Evolutionary conservation across 2,888 invertebrate genomes (phyloP).

Genomic region (Bembecia ichneumoniformis): DNA sequence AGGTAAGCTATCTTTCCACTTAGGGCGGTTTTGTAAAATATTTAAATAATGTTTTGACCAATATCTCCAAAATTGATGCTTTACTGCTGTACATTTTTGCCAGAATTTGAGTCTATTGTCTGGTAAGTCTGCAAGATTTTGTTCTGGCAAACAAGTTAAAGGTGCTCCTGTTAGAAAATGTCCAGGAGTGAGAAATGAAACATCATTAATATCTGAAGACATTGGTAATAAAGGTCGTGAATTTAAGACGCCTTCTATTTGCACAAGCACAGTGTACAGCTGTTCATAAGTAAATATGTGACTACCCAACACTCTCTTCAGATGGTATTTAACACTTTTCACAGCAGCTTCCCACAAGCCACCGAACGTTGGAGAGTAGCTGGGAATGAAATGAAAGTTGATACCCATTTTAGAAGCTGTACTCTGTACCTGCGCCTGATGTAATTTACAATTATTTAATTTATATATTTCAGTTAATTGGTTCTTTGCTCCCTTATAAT

Average conservation of each 20-base stretch:
- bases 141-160: no score
- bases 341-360: constrained; percentile 25
- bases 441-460: constrained; percentile 2
- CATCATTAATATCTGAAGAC: no score
- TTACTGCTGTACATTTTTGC: constrained; percentile 6
- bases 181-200: no score
- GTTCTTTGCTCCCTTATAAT: constrained; percentile 7
- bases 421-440: constrained; percentile 3
- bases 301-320: no score
- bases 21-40: constrained; percentile 3
- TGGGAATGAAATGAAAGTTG: constrained; percentile 19
- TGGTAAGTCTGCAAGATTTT: no score
- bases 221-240: no score
- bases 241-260: no score
- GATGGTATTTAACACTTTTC: no score
- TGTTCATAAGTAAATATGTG: no score
- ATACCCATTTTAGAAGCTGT: constrained; percentile 5
- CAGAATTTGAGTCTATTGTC: constrained; percentile 4
- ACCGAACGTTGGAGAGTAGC: constrained; percentile 19
- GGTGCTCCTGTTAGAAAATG: no score
- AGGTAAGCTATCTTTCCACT: constrained; percentile 4
- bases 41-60: constrained; percentile 6
- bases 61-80: constrained; percentile 6
- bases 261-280: no score
- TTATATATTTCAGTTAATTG: constrained; percentile 6